Evolutionary conservation across 2,113 vertebrate species (phyloP), one percentile per base, ranked within the genome.

Genomic region (Onychostoma macrolepis): DNA sequence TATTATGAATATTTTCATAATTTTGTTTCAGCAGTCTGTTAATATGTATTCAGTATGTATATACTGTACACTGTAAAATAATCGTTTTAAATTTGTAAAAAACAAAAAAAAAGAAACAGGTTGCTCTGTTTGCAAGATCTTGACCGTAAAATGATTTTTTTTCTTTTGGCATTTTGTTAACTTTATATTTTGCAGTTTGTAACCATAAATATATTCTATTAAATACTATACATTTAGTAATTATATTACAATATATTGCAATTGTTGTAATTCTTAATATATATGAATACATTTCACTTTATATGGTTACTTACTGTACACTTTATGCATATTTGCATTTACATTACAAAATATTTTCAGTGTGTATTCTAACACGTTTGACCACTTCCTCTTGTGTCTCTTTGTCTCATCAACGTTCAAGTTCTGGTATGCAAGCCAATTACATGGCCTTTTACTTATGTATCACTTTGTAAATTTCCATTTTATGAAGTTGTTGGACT

Each of bases 351-450:
- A 5, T 6, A 6, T 50, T 17, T 50, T 30, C 1, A 33, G 28
- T 21, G 9, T 53, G 26, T 78, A 53, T 81, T 81, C 24, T 65
- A 50, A 85, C 41, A 58, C 12, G 41, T 10, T 24, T 24, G 63
- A 65, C 19, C 90, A 86, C 92, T 93, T 92, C 92, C 87, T 92
- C 89, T 91, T 83, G 80, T 56, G 63, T 63, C 33, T 83, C 30
- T 87, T 76, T 86, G 85, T 83, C 53, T 81, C n/a, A 3, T n/a
- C 26, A 41, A 78, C 15, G 11, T 76, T 24, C 33, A 17, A 19
- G 26, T 72, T 61, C 19, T 61, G 21, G 75, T 85, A 24, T 61
- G 17, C 56, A 41, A 33, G 48, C 41, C 36, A 12, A 45, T 53
- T 56, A 45, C 15, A 58, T 81, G 12, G n/a, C 30, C 12, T 33